Percentiles rank a stretch among this genome's conserved stretches.
Conservation (phyloP, 2,797 vertebrate species). For the Falco concolor region DNA sequence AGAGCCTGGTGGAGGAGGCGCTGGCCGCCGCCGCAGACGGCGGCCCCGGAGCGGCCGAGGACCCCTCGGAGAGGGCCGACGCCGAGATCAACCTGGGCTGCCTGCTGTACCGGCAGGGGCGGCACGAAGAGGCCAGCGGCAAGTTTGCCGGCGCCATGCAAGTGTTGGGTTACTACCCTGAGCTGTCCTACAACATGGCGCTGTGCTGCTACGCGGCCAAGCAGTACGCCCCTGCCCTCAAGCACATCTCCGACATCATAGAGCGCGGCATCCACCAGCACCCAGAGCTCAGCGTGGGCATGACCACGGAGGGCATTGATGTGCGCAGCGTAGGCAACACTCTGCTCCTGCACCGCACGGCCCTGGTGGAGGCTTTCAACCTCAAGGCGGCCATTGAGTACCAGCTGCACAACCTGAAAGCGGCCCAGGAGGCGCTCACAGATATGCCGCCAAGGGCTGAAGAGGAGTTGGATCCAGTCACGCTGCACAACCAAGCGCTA, state of each 20-base stretch:
- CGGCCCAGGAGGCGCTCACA: conserved; percentile 86
- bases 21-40: conserved; percentile 40
- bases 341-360: conserved; percentile 86
- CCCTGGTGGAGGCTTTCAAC: conserved; percentile 94
- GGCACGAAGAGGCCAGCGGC: conserved; percentile 86
- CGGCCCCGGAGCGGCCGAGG: not conserved
- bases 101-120: conserved; percentile 87
- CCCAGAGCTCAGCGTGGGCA: conserved; percentile 91
- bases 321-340: conserved; percentile 96
- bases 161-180: conserved; percentile 85
- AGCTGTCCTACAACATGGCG: conserved; percentile 90
- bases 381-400: conserved; percentile 94
- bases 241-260: conserved; percentile 86
- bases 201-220: conserved; percentile 87
- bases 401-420: conserved; percentile 86
- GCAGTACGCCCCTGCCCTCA: conserved; percentile 83
- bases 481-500: conserved; percentile 93
- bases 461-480: conserved; percentile 92
- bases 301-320: conserved; percentile 90
- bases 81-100: conserved; percentile 88
- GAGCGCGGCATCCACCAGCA: conserved; percentile 88
- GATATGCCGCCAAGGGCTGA: conserved; percentile 93
- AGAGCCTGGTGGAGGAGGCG: conserved; percentile 88
- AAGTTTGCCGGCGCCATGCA: conserved; percentile 88
- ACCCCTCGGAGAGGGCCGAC: conserved; percentile 78